These are phyloP conservation scores for Parapristionchus giblindavisi DNA, from an alignment of 2,888 invertebrate genomes.

Conservation along the genomic window DNA sequence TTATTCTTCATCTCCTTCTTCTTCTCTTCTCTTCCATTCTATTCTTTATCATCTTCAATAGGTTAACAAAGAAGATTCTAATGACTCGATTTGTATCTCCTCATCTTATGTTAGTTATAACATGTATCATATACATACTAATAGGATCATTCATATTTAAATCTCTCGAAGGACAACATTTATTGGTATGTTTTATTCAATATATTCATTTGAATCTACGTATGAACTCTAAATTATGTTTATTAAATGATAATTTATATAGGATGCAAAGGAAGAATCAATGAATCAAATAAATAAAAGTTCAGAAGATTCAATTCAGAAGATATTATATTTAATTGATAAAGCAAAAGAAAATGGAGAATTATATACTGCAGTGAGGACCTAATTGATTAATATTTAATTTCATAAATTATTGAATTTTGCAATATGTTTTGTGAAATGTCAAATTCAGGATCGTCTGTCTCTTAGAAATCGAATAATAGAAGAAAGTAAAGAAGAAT, in stretches of 20 bases:
- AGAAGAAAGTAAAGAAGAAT: slow-evolving; percentile 19
- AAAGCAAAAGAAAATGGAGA: slow-evolving; percentile 29
- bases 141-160: slow-evolving; percentile 59
- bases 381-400: background rate
- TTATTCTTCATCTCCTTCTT: background rate
- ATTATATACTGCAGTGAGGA: slow-evolving; percentile 14
- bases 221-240: background rate
- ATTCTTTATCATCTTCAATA: background rate
- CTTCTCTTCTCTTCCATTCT: background rate
- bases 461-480: too few relatives aligned
- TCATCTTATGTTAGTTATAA: slow-evolving; percentile 60
- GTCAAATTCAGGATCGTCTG: too few relatives aligned
- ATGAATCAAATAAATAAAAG: slow-evolving; percentile 53
- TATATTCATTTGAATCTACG: background rate
- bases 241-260: slow-evolving; percentile 22
- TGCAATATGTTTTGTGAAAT: slow-evolving; percentile 36
- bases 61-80: background rate
- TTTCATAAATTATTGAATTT: background rate
- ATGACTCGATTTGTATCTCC: slow-evolving; percentile 59
- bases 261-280: slow-evolving; percentile 52
- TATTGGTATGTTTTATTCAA: slow-evolving; percentile 42
- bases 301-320: slow-evolving; percentile 52
- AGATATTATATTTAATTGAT: slow-evolving; percentile 48
- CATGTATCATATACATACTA: slow-evolving; percentile 60
- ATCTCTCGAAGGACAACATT: slow-evolving; percentile 51